Conservation (phyloP, 2,113 vertebrate species). For the Rhinolophus ferrumequinum region DNA sequence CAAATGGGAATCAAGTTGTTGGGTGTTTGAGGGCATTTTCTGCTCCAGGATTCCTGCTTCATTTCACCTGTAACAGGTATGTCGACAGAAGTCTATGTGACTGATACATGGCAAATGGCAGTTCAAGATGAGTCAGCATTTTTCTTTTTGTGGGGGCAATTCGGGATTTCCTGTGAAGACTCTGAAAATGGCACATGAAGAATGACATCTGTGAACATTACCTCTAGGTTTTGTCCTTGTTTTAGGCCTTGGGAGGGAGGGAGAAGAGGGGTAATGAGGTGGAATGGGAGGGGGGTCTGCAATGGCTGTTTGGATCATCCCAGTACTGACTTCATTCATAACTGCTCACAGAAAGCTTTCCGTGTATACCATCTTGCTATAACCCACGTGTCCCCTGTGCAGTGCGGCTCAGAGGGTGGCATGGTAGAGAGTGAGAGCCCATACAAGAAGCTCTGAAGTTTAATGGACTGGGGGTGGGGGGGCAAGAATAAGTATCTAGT, state of each 20-base stretch:
- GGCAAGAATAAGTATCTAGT: not conserved
- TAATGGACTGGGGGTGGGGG: too few species aligned
- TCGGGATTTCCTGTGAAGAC: not conserved
- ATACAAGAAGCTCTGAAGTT: accelerated
- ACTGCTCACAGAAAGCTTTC: not conserved
- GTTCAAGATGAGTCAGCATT: not conserved
- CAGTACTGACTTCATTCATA: not conserved
- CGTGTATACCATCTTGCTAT: not conserved
- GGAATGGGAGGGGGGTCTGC: too few species aligned
- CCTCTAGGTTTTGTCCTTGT: not conserved
- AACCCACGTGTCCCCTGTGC: not conserved
- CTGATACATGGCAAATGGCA: accelerated
- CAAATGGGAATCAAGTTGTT: accelerated
- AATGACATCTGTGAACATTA: accelerated
- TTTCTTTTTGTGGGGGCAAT: not conserved
- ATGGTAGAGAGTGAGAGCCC: accelerated
- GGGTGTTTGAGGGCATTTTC: not conserved
- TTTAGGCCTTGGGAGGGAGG: not conserved
- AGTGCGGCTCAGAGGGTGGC: accelerated
- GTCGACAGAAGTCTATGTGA: not conserved
- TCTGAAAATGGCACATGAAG: not conserved
- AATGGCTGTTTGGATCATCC: not conserved
- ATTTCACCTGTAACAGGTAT: not conserved
- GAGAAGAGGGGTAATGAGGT: not conserved
- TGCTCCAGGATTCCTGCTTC: not conserved